Evolutionary conservation across 2,888 invertebrate species (phyloP).

Genomic region (Drosophila nr. medialis): DNA sequence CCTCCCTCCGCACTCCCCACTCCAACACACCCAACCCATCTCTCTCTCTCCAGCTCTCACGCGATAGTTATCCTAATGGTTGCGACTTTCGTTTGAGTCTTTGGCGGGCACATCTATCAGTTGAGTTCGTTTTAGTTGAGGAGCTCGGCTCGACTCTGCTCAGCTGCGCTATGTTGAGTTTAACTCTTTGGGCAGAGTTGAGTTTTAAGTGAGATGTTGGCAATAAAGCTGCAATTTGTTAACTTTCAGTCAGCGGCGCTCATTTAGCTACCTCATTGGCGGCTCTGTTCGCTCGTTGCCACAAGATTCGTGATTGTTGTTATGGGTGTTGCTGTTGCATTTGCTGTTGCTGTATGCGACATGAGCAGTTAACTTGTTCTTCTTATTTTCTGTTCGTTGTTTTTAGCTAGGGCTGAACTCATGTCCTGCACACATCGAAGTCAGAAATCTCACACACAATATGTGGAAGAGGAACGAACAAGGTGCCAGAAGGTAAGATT

Average conservation of each 20-base stretch:
- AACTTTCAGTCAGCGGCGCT: slow-evolving; percentile 66
- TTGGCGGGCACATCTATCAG: slow-evolving; percentile 79
- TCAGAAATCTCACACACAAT: slow-evolving; percentile 49
- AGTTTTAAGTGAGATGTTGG: slow-evolving; percentile 79
- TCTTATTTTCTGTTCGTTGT: not conserved
- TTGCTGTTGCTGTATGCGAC: slow-evolving; percentile 13
- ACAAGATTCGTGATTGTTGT: slow-evolving; percentile 63
- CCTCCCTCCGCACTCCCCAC: slow-evolving; percentile 15
- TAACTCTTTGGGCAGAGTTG: slow-evolving; percentile 34
- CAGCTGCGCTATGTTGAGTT: slow-evolving; percentile 19
- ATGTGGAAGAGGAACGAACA: slow-evolving; percentile 3
- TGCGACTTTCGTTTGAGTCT: slow-evolving; percentile 74
- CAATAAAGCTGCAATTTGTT: slow-evolving; percentile 80
- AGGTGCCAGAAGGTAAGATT: slow-evolving; percentile 34
- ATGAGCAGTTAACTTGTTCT: slow-evolving; percentile 39
- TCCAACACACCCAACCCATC: slow-evolving; percentile 10
- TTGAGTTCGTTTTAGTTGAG: slow-evolving; percentile 15
- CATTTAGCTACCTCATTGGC: slow-evolving; percentile 81
- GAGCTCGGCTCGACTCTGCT: not conserved
- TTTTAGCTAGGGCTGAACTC: slow-evolving; percentile 26
- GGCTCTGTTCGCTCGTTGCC: slow-evolving; percentile 74
- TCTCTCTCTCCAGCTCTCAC: slow-evolving; percentile 61
- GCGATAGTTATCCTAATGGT: slow-evolving; percentile 82
- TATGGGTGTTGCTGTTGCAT: slow-evolving; percentile 24
- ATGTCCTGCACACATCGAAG: slow-evolving; percentile 68